Conservation (phyloP, 1,140 invertebrate species). For the Drosophila funebris region DNA sequence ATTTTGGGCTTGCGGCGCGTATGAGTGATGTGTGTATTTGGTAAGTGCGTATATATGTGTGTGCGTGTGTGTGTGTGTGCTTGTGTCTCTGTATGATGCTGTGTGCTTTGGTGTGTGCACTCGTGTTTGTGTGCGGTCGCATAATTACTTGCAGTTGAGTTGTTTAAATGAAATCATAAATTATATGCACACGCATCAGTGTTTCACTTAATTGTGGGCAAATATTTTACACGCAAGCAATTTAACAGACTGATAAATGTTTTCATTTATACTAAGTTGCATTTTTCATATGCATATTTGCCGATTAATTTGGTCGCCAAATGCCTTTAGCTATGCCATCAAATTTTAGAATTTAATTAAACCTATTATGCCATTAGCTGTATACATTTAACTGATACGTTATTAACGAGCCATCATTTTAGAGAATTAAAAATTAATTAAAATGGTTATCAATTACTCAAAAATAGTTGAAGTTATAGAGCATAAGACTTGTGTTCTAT, state of each 20-base stretch:
- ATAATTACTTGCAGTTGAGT: constrained; percentile 76
- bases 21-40: constrained; percentile 45
- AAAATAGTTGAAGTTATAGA: background rate
- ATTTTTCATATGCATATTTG: background rate
- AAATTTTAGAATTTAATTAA: constrained; percentile 7
- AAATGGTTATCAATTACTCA: background rate
- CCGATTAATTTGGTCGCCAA: background rate
- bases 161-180: constrained; percentile 78
- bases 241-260: constrained; percentile 55
- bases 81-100: constrained; percentile 1
- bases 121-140: constrained; percentile 49
- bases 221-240: constrained; percentile 63
- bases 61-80: background rate
- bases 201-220: constrained; percentile 72
- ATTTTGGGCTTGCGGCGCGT: constrained; percentile 42
- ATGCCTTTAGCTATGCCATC: background rate
- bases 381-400: background rate
- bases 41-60: background rate
- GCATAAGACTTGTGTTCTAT: background rate
- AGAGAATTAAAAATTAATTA: constrained; percentile 6
- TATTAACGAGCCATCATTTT: background rate
- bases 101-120: background rate
- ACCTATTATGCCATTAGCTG: background rate
- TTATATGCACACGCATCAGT: constrained; percentile 54
- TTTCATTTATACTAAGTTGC: constrained; percentile 2